Evolutionary conservation across 2,888 invertebrate species (phyloP), one percentile per base, ranked within the genome.

Genomic region (Drosophila melanosoma): DNA sequence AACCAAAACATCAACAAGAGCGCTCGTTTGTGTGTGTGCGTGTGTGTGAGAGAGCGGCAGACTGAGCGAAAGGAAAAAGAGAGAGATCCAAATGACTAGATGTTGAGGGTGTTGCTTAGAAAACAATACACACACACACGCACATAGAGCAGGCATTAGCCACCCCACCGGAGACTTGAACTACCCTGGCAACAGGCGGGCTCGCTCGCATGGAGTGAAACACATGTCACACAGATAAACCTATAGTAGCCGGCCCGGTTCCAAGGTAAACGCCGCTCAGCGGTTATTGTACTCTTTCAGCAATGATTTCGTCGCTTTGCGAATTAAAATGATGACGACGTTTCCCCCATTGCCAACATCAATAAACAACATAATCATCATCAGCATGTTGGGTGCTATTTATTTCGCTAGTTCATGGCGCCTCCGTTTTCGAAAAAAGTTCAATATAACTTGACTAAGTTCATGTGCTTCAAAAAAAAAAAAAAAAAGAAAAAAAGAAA

Each of bases 381-480:
- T 57, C 15, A 57, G 29, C 35, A 68, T 64, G 20, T 54, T 62
- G 53, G 53, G 45, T 52, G 40, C 51, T 61, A 61, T 38, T 36
- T 59, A 58, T 23, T 23, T 40, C 20, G 40, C 29, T 57, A 67
- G 78, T 78, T 78, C 77, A 77, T 74, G 79, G 79, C 77, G 74
- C 67, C 67, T 51, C 38, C 71, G 66, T 60, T 15, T 45, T 51
- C 56, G 36, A 58, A 51, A 66, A 79, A 68, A 80, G 88, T 84
- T 88, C 81, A 90, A 88, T 81, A 88, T 86, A 88, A 88, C 87
- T 81, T 88, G 23, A 56, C 29, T 33, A 69, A 80, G 80, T 80
- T 79, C 78, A 79, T 58, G 66, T 32, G 58, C 61, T 49, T 23
- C n/a, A n/a, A 17, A 42, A 1, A 6, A 45, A 20, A 20, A 20